Evolutionary conservation across 2,888 invertebrate genomes (phyloP), one percentile per base, ranked within the genome.

Genomic region (Aporophyla lueneburgensis): DNA sequence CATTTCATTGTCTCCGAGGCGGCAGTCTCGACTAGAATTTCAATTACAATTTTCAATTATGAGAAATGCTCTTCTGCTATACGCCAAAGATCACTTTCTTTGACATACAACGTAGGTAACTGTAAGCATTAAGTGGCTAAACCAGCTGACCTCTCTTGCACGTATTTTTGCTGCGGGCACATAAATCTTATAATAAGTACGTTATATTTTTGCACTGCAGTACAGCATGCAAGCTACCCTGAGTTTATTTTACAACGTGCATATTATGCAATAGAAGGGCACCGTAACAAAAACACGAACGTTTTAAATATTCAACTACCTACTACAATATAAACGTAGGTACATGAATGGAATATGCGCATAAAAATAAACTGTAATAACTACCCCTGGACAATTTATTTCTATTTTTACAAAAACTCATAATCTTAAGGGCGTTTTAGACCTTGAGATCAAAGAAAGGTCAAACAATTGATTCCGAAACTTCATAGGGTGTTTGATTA

Each of bases 161-260:
- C 58, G 33, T 67, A 67, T 63, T 73, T 73, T 33, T 73, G 33
- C 51, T 80, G 63, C 63, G 43, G 51, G 33, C 24, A 43, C 43
- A 80, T 73, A 73, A 73, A 80, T 80, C 73, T 73, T 54, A 62
- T 61, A 76, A 63, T 53, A 77, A 63, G 7, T 43, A 80, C 46
- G 51, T 74, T 51, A 80, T 33, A 73, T 77, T 74, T 77, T 80
- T 63, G 1, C 24, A 73, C 81, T 80, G 81, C 56, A 63, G 54
- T 56, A 51, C 51, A 67, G 43, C 33, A 61, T 56, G 49, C 61
- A 62, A 19, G 51, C 16, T n/a, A 62, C 21, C 14, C 61, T 56
- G 46, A n/a, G n/a, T 66, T 54, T 54, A 54, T 61, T 61, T 24
- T 51, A 63, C 51, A 12, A 72, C 14, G 27, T 63, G 21, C 53